Evolutionary conservation across 2,113 vertebrate genomes (phyloP), one percentile per base, ranked within the genome.

Genomic region (Sapajus apella): DNA sequence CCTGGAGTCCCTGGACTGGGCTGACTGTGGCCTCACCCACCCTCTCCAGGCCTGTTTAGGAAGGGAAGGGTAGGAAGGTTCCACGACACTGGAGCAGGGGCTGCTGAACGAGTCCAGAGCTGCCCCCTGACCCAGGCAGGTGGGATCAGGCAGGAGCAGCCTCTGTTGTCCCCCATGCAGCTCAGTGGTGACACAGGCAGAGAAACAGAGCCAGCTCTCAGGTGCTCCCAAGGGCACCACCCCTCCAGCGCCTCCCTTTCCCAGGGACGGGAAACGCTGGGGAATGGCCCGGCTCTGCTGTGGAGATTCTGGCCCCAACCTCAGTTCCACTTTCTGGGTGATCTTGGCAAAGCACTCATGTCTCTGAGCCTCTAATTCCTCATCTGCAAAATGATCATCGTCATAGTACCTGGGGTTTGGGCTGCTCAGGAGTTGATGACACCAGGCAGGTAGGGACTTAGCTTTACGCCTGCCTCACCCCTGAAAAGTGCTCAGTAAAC

Each of bases 331-430:
- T 70, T 58, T 16, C 13, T 43, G n/a, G 27, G 3, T 6, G 70
- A 40, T 81, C 68, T 61, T 55, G 58, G 76, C 47, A 7, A 83
- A 50, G 91, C 0, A 3, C 27, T 66, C 21, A 7, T 17, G 27
- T 91, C 55, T 81, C 27, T n/a, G 43, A 43, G 58, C 81, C 90
- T 79, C 82, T 27, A 0, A 35, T 40, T 66, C n/a, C 23, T 37
- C 35, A 27, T 83, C 68, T 25, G 66, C 52, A 73, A 45, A 77
- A 50, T 68, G 86, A 61, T 55, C 40, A 2, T 40, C 35, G 1
- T 0, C 1, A 4, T 2, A 17, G 40, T 9, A 11, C 45, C 30
- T 5, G 21, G n/a, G 10, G 35, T 61, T 52, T 23, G n/a, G 47
- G 23, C 37, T 14, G 14, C 13, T 21, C 43, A 4, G 3, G 56